Base-by-base conservation (phyloP, 2,113 vertebrate genomes). In the Panurus biarmicus region DNA sequence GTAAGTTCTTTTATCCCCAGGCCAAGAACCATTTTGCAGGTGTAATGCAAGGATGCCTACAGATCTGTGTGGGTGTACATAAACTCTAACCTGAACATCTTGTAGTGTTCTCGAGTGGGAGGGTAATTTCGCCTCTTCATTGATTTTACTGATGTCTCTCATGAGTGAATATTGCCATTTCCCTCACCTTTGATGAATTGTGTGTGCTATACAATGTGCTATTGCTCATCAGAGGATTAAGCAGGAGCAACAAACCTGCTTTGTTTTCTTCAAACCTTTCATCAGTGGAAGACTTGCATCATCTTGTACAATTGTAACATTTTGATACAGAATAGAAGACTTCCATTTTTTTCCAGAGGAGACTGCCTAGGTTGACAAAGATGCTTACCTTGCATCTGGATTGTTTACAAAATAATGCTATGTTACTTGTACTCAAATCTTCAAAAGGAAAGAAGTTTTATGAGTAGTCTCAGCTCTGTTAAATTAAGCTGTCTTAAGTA, bases 81-180 rank as follows among this genome's bases (percentile, higher is more conserved):
- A 94, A 93, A 85, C 79, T 74, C 54, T 93, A 96, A 94, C 95
- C 91, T 85, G 95, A 96, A 94, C 92, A 92, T 96, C 93, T 69
- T 94, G 78, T 35, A 20, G 67, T 81, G 73, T 66, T 93, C 87
- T 84, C 21, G 53, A 92, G 84, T 95, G 86, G 92, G 75, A 90
- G 91, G 70, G 87, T 40, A 93, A 87, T 91, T 90, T 94, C 9
- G n/a, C 69, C 89, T 95, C 69, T 87, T 90, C 76, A 33, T 74
- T 84, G 87, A 82, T 93, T 96, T 95, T 96, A 48, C 94, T 83
- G 87, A 85, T 96, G 35, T 92, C 69, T 93, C 89, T 72, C 95
- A 92, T 84, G 83, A 96, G 91, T 80, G 85, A 95, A 88, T 42
- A 67, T 78, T 91, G 92, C 80, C 22, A 12, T 92, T 91, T 95